A percentile compares a stretch with the other conserved stretches of the same genome.
These are phyloP conservation scores for Lutjanus argentimaculatus DNA, from an alignment of 2,797 vertebrate species.

Conservation along the genomic window DNA sequence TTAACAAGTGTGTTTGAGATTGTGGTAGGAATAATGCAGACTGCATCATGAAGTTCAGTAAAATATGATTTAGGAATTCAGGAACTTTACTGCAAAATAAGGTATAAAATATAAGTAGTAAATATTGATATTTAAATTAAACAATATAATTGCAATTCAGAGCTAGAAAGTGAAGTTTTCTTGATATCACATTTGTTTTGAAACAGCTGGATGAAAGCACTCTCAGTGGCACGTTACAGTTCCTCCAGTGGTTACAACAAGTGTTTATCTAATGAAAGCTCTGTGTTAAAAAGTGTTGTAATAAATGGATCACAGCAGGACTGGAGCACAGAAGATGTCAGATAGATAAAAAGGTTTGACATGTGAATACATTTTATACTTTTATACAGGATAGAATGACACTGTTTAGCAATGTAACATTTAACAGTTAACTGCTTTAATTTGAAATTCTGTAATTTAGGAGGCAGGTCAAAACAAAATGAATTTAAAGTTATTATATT, in stretches of 20 bases:
- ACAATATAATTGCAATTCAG: no score
- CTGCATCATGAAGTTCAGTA: no score
- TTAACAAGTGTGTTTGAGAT: no score
- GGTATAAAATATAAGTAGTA: no score
- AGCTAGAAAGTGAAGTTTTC: no score
- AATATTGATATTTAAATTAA: no score
- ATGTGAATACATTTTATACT: not conserved
- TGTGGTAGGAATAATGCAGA: no score
- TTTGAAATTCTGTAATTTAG: not conserved
- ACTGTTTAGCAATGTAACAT: not conserved
- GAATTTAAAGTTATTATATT: no score
- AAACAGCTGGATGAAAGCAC: not conserved
- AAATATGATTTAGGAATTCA: no score
- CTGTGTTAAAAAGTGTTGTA: not conserved
- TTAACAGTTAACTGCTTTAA: not conserved
- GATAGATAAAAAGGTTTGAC: not conserved
- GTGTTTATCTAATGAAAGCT: not conserved
- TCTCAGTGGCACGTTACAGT: not conserved
- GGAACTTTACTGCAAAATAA: no score
- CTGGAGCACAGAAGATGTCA: not conserved
- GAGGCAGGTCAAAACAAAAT: not conserved
- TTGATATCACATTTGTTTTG: not conserved
- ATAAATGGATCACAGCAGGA: not conserved
- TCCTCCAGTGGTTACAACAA: conserved; percentile 4
- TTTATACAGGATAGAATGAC: no score